phyloP scores from a whole-genome alignment of 1,140 invertebrate species.

The Cherax destructor region DNA sequence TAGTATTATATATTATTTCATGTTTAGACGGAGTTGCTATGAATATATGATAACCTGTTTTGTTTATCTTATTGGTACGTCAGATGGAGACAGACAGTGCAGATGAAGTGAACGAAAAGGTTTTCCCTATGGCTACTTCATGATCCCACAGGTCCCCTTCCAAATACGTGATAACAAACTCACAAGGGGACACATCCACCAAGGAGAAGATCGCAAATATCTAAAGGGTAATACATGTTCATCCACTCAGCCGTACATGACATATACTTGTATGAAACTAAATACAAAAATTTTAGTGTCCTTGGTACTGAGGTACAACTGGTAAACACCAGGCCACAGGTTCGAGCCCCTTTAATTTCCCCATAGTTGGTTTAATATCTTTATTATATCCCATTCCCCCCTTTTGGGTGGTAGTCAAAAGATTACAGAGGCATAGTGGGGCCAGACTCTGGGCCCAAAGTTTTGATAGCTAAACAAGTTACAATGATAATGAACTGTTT shows the following conservation, averaged over 20 bases:
- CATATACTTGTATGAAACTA: neutral
- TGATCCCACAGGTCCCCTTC: slow-evolving; percentile 8
- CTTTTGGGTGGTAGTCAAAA: too few species aligned
- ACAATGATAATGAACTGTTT: too few species aligned
- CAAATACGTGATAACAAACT: neutral
- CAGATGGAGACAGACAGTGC: slow-evolving; percentile 7
- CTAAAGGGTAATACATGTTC: slow-evolving; percentile 10
- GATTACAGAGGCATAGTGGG: too few species aligned
- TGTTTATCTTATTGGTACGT: neutral
- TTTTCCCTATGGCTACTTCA: slow-evolving; percentile 41
- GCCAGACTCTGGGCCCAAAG: too few species aligned
- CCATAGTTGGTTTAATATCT: too few species aligned
- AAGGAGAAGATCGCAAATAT: neutral
- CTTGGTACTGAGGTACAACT: too few species aligned
- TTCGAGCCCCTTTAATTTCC: too few species aligned
- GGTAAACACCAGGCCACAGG: too few species aligned
- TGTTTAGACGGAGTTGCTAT: too few species aligned
- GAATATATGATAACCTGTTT: neutral
- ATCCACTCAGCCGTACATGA: neutral
- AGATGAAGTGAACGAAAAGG: neutral
- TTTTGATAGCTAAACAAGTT: too few species aligned
- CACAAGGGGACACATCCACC: neutral
- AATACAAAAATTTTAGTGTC: neutral
- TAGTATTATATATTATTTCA: too few species aligned
- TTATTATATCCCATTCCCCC: too few species aligned